These are phyloP conservation scores for Heliconius erato DNA, from an alignment of 2,888 invertebrate genomes.

Conservation along the genomic window DNA sequence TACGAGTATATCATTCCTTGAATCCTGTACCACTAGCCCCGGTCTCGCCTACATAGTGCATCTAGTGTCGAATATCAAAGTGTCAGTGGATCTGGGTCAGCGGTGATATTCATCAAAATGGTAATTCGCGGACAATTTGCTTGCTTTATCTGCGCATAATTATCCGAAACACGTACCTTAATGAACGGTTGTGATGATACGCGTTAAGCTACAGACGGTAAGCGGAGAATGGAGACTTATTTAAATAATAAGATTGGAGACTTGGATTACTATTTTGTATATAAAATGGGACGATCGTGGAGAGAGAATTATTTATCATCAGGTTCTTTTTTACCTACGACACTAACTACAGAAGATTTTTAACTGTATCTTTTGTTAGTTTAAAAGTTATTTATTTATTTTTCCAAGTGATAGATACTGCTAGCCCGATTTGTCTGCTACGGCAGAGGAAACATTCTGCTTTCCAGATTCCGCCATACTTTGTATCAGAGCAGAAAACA, in stretches of 20 bases:
- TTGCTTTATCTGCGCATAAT: slow-evolving; percentile 84
- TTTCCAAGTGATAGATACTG: too few species aligned
- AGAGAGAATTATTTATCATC: too few species aligned
- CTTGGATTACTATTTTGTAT: too few species aligned
- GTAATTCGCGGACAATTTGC: slow-evolving; percentile 83
- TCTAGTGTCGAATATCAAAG: slow-evolving; percentile 38
- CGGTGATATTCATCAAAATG: slow-evolving; percentile 78
- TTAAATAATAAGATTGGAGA: background rate
- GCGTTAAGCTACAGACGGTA: slow-evolving; percentile 60
- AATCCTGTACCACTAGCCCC: background rate
- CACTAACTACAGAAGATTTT: too few species aligned
- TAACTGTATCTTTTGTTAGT: too few species aligned
- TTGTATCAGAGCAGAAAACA: too few species aligned
- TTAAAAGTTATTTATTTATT: too few species aligned
- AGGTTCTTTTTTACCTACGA: too few species aligned
- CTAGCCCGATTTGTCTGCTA: too few species aligned
- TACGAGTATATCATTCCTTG: background rate
- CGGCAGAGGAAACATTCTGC: too few species aligned
- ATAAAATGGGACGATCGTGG: too few species aligned
- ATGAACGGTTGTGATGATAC: slow-evolving; percentile 75
- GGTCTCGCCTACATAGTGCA: background rate
- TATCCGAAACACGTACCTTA: slow-evolving; percentile 80
- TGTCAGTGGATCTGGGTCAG: slow-evolving; percentile 64
- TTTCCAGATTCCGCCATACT: too few species aligned
- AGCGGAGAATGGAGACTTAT: slow-evolving; percentile 41